These are phyloP conservation scores for Vicugna pacos DNA, from an alignment of 2,113 vertebrate species.

Conservation along the genomic window DNA sequence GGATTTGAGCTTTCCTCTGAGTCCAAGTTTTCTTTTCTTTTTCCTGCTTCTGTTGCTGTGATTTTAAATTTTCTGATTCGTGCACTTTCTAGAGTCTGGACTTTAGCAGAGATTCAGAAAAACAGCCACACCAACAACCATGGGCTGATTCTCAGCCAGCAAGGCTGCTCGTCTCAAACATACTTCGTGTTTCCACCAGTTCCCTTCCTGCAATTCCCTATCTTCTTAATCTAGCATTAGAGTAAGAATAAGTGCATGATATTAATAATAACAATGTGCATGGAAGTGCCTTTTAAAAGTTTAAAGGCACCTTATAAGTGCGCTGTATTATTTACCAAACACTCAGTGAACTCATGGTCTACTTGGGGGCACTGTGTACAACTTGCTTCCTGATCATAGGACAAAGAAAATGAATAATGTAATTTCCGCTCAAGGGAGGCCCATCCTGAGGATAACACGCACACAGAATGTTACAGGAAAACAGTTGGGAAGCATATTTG, in stretches of 20 bases:
- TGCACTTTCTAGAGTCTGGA: not conserved
- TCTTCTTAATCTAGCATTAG: slow-evolving; percentile 10
- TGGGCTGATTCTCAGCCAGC: not conserved
- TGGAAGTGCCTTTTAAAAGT: slow-evolving; percentile 27
- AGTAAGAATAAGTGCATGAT: not conserved
- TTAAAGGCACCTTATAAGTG: slow-evolving; percentile 55
- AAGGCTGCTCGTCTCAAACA: not conserved
- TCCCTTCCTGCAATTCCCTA: not conserved
- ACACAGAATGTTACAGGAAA: slow-evolving; percentile 16
- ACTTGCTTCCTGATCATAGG: slow-evolving; percentile 16
- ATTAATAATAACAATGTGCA: not conserved
- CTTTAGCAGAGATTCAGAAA: not conserved
- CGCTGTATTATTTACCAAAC: slow-evolving; percentile 58
- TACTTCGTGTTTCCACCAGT: not conserved
- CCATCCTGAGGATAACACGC: not conserved
- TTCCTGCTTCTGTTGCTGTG: not conserved
- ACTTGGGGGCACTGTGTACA: slow-evolving; percentile 20
- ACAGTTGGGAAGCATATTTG: not conserved
- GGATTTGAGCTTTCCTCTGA: not conserved
- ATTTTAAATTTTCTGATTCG: slow-evolving; percentile 16
- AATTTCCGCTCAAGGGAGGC: slow-evolving; percentile 9
- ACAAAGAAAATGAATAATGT: slow-evolving; percentile 40
- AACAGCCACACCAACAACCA: not conserved
- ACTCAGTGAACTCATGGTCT: slow-evolving; percentile 48
- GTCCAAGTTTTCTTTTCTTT: not conserved